A percentile compares a stretch with the other conserved stretches of the same genome.
These are phyloP conservation scores for Megaleporinus macrocephalus DNA, from an alignment of 2,113 vertebrate genomes.

Conservation along the genomic window DNA sequence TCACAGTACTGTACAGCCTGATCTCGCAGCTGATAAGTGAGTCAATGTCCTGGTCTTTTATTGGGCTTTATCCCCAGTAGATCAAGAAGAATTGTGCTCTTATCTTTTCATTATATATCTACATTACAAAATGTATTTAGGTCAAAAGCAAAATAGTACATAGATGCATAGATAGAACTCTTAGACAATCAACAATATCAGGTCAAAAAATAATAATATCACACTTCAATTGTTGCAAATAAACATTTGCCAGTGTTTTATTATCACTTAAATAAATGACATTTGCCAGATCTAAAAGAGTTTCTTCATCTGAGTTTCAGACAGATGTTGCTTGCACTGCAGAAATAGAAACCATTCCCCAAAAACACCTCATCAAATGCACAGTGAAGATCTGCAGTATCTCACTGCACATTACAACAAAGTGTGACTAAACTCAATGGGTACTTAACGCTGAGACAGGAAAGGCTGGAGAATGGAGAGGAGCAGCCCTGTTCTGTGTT, in stretches of 20 bases:
- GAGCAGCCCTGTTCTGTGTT: conserved; percentile 31
- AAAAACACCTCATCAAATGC: conserved; percentile 27
- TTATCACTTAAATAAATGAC: conserved; percentile 62
- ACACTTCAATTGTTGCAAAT: conserved; percentile 56
- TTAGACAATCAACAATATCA: not conserved
- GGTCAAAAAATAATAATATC: conserved; percentile 58
- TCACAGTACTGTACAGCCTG: no score
- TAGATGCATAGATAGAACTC: no score
- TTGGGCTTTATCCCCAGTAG: no score
- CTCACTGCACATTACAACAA: conserved; percentile 4
- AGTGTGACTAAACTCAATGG: not conserved
- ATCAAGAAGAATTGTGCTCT: no score
- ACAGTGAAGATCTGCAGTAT: not conserved
- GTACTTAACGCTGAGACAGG: not conserved
- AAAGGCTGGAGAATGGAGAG: conserved; percentile 10
- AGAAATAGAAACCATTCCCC: conserved; percentile 44
- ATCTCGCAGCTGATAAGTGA: no score
- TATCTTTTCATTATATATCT: no score
- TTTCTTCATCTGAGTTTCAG: conserved; percentile 50
- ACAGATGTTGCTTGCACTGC: conserved; percentile 46
- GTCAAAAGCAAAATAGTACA: conserved; percentile 2
- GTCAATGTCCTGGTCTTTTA: no score
- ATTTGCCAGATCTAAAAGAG: conserved; percentile 44
- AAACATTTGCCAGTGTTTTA: conserved; percentile 65
- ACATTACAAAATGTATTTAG: not conserved